A percentile compares a stretch with the other conserved stretches of the same genome.
phyloP scores from a whole-genome alignment of 2,888 invertebrate genomes.

The Adineta ricciae region DNA sequence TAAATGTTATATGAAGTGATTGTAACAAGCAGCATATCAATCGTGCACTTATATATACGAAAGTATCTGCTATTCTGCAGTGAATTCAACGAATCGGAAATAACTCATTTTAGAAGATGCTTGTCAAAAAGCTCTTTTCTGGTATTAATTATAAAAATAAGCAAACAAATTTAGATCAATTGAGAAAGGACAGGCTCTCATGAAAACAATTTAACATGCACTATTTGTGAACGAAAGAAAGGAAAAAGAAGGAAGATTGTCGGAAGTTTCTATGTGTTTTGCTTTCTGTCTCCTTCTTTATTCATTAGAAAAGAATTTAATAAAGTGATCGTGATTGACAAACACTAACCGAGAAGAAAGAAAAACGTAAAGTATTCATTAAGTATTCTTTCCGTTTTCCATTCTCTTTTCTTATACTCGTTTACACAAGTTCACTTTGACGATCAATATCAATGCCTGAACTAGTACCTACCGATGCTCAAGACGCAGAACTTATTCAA shows the following conservation, averaged over 20 bases:
- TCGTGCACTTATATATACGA: no score
- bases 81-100: no score
- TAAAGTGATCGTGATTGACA: background rate
- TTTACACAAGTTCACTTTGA: background rate
- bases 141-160: background rate
- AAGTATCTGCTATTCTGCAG: no score
- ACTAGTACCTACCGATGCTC: background rate
- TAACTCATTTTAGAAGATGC: no score
- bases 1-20: no score
- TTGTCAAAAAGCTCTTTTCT: no score
- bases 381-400: background rate
- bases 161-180: background rate
- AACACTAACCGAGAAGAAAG: background rate
- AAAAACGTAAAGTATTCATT: background rate
- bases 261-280: background rate
- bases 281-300: background rate
- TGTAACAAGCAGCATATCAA: no score
- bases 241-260: background rate
- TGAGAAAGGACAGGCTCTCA: no score
- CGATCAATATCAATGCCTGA: background rate
- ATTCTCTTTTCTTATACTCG: background rate
- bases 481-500: conserved; percentile 26
- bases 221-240: background rate
- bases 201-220: background rate
- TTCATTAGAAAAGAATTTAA: background rate